These are phyloP conservation scores for Margaritifera margaritifera DNA, from an alignment of 2,888 invertebrate genomes.

Conservation along the genomic window DNA sequence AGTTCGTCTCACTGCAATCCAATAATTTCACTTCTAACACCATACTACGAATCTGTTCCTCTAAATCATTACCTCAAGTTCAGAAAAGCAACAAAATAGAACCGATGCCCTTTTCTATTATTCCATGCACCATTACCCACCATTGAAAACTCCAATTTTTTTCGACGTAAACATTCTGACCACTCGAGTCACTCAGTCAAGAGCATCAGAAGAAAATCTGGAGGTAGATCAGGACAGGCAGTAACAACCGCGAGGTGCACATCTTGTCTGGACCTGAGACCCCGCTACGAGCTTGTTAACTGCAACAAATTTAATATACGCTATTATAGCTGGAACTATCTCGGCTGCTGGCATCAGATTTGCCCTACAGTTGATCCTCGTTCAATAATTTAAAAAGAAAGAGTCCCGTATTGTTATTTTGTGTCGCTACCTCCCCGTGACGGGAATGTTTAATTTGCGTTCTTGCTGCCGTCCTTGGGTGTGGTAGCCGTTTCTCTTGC, in stretches of 20 bases:
- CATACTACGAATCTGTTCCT: no score
- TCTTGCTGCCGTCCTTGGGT: constrained; percentile 82
- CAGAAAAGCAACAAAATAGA: no score
- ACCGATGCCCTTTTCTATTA: constrained; percentile 73
- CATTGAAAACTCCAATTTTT: constrained; percentile 81
- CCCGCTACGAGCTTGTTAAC: constrained; percentile 79
- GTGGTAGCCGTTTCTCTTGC: constrained; percentile 82
- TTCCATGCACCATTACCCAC: constrained; percentile 77
- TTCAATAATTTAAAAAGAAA: constrained; percentile 56
- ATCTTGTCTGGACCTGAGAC: constrained; percentile 65
- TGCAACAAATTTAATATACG: constrained; percentile 83
- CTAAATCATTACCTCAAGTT: no score
- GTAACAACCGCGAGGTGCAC: constrained; percentile 42
- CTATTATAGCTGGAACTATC: constrained; percentile 83
- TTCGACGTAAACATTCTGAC: constrained; percentile 80
- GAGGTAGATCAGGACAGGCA: constrained; percentile 41
- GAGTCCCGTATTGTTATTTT: constrained; percentile 57
- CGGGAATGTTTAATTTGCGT: constrained; percentile 80
- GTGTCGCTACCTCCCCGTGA: constrained; percentile 73
- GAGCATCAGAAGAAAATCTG: constrained; percentile 61
- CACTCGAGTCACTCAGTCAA: constrained; percentile 74
- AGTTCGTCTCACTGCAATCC: no score
- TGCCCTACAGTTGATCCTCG: constrained; percentile 79
- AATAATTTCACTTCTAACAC: no score
- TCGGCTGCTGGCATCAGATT: constrained; percentile 80